Conservation (phyloP, 35 echinoderm and acorn worm genomes). For the Lytechinus variegatus region DNA sequence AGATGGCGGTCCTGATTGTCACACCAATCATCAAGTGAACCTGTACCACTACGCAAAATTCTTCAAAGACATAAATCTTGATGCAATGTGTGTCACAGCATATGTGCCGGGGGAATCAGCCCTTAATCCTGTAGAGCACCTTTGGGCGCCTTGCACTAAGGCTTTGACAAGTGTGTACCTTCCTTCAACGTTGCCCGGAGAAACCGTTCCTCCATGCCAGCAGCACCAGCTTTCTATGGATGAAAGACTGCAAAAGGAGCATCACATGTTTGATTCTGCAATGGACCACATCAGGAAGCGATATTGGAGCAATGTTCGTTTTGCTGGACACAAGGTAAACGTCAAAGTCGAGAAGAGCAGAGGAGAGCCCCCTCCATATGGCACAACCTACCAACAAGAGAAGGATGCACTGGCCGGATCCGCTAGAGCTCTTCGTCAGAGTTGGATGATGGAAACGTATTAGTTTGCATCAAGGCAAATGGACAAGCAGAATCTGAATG, state of each 20-base stretch:
- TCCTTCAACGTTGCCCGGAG: neutral
- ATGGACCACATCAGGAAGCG: neutral
- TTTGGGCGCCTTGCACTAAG: conserved; percentile 54
- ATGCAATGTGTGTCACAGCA: conserved; percentile 41
- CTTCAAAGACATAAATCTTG: conserved; percentile 55
- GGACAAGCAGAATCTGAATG: neutral
- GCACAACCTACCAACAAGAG: neutral
- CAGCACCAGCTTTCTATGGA: neutral
- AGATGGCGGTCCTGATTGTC: conserved; percentile 64
- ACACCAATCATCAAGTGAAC: conserved; percentile 58
- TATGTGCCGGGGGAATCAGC: conserved; percentile 70
- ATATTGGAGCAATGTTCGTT: neutral
- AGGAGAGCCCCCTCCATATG: neutral
- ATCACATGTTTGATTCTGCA: neutral
- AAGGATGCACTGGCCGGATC: neutral
- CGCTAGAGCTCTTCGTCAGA: neutral
- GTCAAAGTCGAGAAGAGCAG: neutral
- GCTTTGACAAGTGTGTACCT: conserved; percentile 24
- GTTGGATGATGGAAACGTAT: neutral
- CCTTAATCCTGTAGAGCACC: conserved; percentile 51
- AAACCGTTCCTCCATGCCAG: neutral
- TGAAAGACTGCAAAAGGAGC: neutral
- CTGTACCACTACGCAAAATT: conserved; percentile 45
- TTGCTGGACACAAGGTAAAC: neutral
- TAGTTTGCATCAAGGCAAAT: neutral